These are phyloP conservation scores for Aethes cnicana DNA, from an alignment of 2,888 invertebrate genomes.

Conservation along the genomic window DNA sequence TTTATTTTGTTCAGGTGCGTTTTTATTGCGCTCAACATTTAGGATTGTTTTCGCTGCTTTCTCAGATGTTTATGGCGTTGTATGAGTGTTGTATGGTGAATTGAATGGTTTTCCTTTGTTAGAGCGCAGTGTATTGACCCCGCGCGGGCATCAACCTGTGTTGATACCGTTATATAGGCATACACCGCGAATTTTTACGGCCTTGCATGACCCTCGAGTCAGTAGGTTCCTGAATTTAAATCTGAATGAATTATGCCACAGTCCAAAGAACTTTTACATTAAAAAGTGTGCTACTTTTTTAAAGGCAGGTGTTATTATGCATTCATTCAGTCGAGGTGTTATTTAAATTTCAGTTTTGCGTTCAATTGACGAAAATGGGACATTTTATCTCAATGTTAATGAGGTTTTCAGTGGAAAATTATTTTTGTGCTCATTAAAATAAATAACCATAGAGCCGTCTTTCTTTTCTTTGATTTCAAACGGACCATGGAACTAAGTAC, in stretches of 20 bases:
- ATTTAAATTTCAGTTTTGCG: constrained; percentile 1
- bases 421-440: too few relatives aligned
- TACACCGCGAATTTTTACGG: constrained; percentile 42
- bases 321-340: background rate
- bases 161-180: constrained; percentile 55
- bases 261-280: background rate
- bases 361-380: background rate
- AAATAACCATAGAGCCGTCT: too few relatives aligned
- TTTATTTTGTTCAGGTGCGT: constrained; percentile 35
- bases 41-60: constrained; percentile 35
- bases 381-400: background rate
- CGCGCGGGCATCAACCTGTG: constrained; percentile 53
- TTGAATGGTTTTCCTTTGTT: constrained; percentile 48
- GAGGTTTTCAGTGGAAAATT: too few relatives aligned
- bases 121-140: constrained; percentile 57
- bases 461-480: too few relatives aligned
- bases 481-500: too few relatives aligned
- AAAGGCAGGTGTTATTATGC: too few relatives aligned
- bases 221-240: constrained; percentile 23
- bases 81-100: constrained; percentile 34
- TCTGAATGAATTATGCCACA: background rate
- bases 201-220: constrained; percentile 36
- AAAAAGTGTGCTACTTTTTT: background rate
- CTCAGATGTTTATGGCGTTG: constrained; percentile 35
- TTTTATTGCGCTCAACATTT: constrained; percentile 37